Percentiles rank a stretch among this genome's conserved stretches.
phyloP scores from a whole-genome alignment of 2,888 invertebrate genomes.

The Serrognathus titanus region DNA sequence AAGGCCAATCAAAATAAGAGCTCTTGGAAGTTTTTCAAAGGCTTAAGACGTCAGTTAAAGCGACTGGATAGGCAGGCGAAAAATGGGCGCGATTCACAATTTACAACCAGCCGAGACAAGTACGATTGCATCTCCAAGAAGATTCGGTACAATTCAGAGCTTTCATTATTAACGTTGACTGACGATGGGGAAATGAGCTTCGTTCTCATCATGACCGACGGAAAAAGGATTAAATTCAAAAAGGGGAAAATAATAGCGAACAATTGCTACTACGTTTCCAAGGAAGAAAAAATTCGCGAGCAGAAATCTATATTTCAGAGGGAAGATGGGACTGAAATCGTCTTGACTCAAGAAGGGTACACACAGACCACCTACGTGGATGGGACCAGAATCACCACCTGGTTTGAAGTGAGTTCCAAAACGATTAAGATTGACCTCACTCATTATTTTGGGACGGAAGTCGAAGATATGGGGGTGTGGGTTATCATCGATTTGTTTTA shows the following conservation, averaged over 20 bases:
- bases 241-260: slow-evolving; percentile 6
- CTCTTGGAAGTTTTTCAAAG: slow-evolving; percentile 4
- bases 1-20: background rate
- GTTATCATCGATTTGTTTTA: slow-evolving; percentile 9
- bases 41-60: background rate
- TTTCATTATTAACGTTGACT: too few species aligned
- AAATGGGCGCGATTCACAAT: too few species aligned
- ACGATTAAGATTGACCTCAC: slow-evolving; percentile 6
- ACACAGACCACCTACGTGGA: slow-evolving; percentile 12
- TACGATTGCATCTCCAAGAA: background rate
- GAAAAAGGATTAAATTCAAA: slow-evolving; percentile 6
- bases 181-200: background rate
- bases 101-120: background rate
- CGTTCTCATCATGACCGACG: slow-evolving; percentile 10
- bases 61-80: background rate
- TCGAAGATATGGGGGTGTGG: slow-evolving; percentile 6
- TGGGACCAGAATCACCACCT: slow-evolving; percentile 15
- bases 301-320: slow-evolving; percentile 8
- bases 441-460: slow-evolving; percentile 6
- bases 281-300: slow-evolving; percentile 7
- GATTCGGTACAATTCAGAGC: too few species aligned
- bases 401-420: slow-evolving; percentile 13
- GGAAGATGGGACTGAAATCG: slow-evolving; percentile 12
- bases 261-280: slow-evolving; percentile 4
- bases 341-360: slow-evolving; percentile 13